Evolutionary conservation across 2,888 invertebrate species (phyloP), one percentile per base, ranked within the genome.

Genomic region (Pediacus dermestoides): DNA sequence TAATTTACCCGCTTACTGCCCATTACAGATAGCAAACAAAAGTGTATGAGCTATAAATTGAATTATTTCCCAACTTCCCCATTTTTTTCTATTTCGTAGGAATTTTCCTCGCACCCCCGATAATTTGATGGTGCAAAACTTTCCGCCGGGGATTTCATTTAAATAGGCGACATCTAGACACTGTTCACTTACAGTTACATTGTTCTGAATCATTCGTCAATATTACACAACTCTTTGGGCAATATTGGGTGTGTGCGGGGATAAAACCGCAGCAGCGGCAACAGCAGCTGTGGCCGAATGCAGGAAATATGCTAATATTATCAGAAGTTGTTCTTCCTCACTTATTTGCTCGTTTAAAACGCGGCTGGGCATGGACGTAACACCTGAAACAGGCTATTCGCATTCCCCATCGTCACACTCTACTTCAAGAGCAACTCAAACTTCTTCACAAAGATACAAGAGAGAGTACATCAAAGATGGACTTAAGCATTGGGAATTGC

Each of bases 271-370:
- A 10, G 10, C 23, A 10, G 23, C n/a, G 23, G 39, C 34, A 46
- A 51, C 47, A 44, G 40, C 57, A 56, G 51, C 54, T 56, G 57
- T 46, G 50, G 43, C 52, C 50, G 48, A 53, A 51, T 47, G 47
- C 46, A 49, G 54, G 53, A 61, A 61, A 57, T 62, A 62, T 62
- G 62, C 60, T 61, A 62, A 62, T 62, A 58, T 55, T 48, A 52
- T 54, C 55, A 53, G 46, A 55, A 60, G 60, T 61, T 60, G 59
- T 58, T 53, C 54, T 49, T 55, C 57, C 52, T 52, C 59, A 49
- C 49, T 49, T 50, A 52, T 54, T 50, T 54, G 48, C 52, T 49
- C 50, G 60, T 60, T 58, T 54, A 52, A 50, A 48, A 50, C 52
- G 50, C 52, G 53, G 50, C 50, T 53, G 55, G 54, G 49, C 58